Evolutionary conservation across 2,888 invertebrate genomes (phyloP).

Genomic region (Pristionchus mayeri): DNA sequence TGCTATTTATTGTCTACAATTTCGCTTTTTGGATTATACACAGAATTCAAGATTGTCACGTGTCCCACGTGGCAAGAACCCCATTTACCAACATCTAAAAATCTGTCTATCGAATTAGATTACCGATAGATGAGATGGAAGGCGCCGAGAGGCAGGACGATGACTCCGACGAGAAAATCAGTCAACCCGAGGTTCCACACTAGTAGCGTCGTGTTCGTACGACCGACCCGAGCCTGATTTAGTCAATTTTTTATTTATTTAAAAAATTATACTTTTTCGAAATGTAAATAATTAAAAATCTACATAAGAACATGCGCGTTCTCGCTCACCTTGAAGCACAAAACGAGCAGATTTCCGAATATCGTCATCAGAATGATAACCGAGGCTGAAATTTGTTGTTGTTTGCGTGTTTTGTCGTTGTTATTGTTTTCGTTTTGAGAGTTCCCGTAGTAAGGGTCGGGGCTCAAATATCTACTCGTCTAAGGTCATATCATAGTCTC

Average conservation of each 20-base stretch:
- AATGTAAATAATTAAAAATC: not conserved
- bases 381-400: constrained; percentile 67
- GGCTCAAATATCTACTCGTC: too few relatives aligned
- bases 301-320: not conserved
- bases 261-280: not conserved
- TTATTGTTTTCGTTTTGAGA: too few relatives aligned
- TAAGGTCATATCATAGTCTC: too few relatives aligned
- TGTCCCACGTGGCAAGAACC: too few relatives aligned
- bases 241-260: not conserved
- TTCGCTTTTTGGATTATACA: too few relatives aligned
- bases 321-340: constrained; percentile 71
- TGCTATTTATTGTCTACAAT: too few relatives aligned
- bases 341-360: constrained; percentile 75
- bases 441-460: too few relatives aligned
- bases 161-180: constrained; percentile 76
- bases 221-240: constrained; percentile 71
- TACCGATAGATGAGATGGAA: constrained; percentile 68
- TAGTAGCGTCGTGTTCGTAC: constrained; percentile 75
- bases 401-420: not conserved
- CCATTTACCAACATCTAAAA: too few relatives aligned
- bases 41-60: too few relatives aligned
- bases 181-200: constrained; percentile 77
- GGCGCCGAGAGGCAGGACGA: constrained; percentile 76
- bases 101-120: not conserved
- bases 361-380: constrained; percentile 75